Conservation (phyloP, 1,140 invertebrate genomes). For the Cherax destructor region DNA sequence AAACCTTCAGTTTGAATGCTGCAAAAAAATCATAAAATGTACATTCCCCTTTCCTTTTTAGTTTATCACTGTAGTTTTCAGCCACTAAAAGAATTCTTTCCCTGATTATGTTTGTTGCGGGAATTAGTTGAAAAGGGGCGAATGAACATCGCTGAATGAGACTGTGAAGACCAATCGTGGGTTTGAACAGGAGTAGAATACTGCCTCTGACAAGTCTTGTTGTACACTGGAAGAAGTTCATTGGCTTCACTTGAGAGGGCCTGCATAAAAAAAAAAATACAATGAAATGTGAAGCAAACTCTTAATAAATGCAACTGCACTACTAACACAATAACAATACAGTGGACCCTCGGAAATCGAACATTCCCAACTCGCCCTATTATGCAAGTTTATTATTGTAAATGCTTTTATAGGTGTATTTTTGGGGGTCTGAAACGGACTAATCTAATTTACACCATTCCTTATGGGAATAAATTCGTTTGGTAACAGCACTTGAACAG, state of each 20-base stretch:
- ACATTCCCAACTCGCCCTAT: too few species aligned
- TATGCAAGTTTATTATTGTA: too few species aligned
- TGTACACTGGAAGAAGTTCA: slow-evolving; percentile 96
- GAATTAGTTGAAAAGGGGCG: slow-evolving; percentile 67
- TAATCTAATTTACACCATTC: too few species aligned
- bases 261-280: slow-evolving; percentile 77
- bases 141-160: slow-evolving; percentile 69
- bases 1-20: not conserved
- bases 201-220: slow-evolving; percentile 93
- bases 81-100: not conserved
- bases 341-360: too few species aligned
- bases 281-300: not conserved
- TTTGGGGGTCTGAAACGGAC: too few species aligned
- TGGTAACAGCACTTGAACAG: too few species aligned
- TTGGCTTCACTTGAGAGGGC: slow-evolving; percentile 95
- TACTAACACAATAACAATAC: too few species aligned
- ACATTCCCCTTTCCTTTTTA: not conserved
- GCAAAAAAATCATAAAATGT: not conserved
- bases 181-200: slow-evolving; percentile 87
- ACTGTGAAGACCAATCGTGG: slow-evolving; percentile 85
- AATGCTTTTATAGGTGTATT: too few species aligned
- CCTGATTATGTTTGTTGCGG: slow-evolving; percentile 23
- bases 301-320: not conserved
- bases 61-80: not conserved
- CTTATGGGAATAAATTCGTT: too few species aligned